Evolutionary conservation across 1,140 invertebrate genomes (phyloP).

Genomic region (Papilio helenus): DNA sequence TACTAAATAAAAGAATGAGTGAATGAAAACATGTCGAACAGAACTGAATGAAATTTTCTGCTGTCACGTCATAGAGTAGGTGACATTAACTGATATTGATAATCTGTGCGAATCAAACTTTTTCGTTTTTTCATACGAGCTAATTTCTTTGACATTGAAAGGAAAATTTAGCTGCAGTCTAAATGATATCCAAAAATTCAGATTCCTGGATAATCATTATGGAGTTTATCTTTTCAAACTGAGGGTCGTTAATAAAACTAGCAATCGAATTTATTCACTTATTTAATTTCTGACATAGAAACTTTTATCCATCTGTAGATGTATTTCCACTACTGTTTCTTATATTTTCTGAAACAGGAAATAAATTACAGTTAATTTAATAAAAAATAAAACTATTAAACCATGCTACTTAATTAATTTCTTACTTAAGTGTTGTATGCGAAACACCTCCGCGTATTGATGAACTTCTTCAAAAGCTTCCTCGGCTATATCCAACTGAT

Average conservation of each 20-base stretch:
- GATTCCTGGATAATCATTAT: too few species aligned
- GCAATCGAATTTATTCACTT: neutral
- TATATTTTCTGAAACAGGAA: conserved; percentile 24
- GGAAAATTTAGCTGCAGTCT: neutral
- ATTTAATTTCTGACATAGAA: neutral
- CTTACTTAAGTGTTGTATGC: conserved; percentile 91
- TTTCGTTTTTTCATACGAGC: neutral
- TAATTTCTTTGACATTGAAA: neutral
- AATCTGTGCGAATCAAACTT: neutral
- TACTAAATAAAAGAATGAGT: conserved; percentile 18
- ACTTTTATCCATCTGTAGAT: neutral
- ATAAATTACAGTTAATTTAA: neutral
- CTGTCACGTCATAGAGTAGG: neutral
- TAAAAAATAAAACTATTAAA: neutral
- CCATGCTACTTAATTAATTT: conserved; percentile 35
- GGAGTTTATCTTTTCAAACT: too few species aligned
- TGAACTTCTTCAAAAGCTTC: conserved; percentile 96
- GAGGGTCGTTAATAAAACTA: neutral
- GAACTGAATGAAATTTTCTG: neutral
- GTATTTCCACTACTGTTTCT: conserved; percentile 8
- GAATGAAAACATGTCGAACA: neutral
- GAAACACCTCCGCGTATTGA: conserved; percentile 95
- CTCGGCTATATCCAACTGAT: conserved; percentile 91
- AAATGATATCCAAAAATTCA: too few species aligned
- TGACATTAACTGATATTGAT: neutral